Percentiles rank a stretch among this genome's conserved stretches.
These are phyloP conservation scores for Tupaia tana DNA, from an alignment of 2,113 vertebrate species.

Conservation along the genomic window DNA sequence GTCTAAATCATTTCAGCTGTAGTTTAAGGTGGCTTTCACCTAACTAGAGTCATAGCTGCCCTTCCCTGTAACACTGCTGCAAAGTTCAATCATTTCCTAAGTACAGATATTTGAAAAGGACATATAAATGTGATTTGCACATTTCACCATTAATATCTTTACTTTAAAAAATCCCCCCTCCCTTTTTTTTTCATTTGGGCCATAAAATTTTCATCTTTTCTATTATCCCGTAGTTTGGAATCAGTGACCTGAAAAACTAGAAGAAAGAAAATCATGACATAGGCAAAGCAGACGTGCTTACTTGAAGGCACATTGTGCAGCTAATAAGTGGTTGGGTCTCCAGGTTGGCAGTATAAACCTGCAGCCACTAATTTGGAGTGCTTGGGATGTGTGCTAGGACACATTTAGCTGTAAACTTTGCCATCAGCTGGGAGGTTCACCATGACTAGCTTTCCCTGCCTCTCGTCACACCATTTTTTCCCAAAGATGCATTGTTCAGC, in stretches of 20 bases:
- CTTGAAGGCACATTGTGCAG: background rate
- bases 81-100: background rate
- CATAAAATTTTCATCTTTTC: background rate
- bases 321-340: background rate
- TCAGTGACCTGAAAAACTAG: background rate
- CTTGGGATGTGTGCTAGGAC: background rate
- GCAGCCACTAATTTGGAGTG: background rate
- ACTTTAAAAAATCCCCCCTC: background rate
- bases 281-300: background rate
- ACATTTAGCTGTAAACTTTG: background rate
- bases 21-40: background rate
- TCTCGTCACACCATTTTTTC: background rate
- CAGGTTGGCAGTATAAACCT: rapidly evolving
- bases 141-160: background rate
- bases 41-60: background rate
- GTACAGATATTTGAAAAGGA: background rate
- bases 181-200: background rate
- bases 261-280: background rate
- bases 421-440: background rate
- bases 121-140: background rate
- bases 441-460: background rate
- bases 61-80: background rate
- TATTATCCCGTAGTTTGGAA: background rate
- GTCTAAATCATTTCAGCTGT: background rate
- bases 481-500: background rate